Percentiles rank a stretch among this genome's conserved stretches.
phyloP scores from a whole-genome alignment of 2,888 invertebrate species.

The Polyommatus iphigenia region DNA sequence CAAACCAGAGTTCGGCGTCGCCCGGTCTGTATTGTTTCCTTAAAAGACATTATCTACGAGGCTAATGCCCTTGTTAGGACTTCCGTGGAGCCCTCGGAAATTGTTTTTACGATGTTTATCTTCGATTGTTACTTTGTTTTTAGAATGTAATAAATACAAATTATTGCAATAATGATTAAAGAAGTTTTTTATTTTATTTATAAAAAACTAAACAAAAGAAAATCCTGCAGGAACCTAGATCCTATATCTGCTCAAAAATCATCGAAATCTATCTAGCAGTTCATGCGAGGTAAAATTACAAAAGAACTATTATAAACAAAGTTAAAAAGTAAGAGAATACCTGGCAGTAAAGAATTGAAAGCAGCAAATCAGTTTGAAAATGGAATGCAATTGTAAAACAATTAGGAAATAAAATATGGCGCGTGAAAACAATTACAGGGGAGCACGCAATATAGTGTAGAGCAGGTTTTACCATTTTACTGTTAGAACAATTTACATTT shows the following conservation, averaged over 20 bases:
- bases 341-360: not conserved
- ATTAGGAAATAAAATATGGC: slow-evolving; percentile 24
- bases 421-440: slow-evolving; percentile 12
- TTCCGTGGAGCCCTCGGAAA: not conserved
- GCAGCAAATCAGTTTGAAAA: not conserved
- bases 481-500: not conserved
- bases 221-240: too few species aligned
- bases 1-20: not conserved
- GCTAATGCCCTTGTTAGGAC: not conserved
- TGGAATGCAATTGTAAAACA: not conserved
- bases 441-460: not conserved
- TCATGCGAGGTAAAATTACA: too few species aligned
- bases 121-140: not conserved
- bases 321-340: too few species aligned
- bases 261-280: too few species aligned
- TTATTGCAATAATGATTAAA: too few species aligned
- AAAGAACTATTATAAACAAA: too few species aligned
- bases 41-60: not conserved
- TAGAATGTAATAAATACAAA: not conserved
- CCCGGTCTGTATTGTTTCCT: slow-evolving; percentile 6
- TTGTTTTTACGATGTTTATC: not conserved
- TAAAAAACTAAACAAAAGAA: too few species aligned
- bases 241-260: too few species aligned
- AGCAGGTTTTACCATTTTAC: not conserved
- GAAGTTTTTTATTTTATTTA: too few species aligned